Evolutionary conservation across 2,888 invertebrate species (phyloP), one percentile per base, ranked within the genome.

Genomic region (Microplitis deprimator): DNA sequence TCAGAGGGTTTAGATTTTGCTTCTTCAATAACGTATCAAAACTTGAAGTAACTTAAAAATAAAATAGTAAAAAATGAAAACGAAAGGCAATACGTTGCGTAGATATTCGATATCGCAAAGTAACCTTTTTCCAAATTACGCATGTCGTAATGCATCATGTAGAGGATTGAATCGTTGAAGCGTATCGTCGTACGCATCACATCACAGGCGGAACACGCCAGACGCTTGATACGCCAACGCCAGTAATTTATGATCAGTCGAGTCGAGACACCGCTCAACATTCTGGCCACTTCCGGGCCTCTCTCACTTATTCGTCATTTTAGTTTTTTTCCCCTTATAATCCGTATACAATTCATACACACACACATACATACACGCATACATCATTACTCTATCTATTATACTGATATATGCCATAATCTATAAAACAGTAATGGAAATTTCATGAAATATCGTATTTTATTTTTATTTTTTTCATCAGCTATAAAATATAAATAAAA

Each of bases 111-210:
- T 16, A 17, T 17, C 8, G 62, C 62, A n/a, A 41, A 41, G 41
- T 29, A 70, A 59, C 20, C 60, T 59, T 59, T 70, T 69, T 16
- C 69, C 20, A 20, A 70, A 70, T 70, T 59, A 70, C n/a, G 60
- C 50, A 16, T 17, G 41, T 29, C 40, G 65, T 29, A 73, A 73
- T 73, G 73, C 41, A 72, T 62, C 72, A 73, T 73, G 17, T 29
- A 16, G 50, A 67, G 59, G 5, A 38, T 67, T 20, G 60, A 74
- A 74, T 74, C 29, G 59, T 74, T 61, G 68, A 60, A 68, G 68
- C 74, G 40, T 68, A 74, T 68, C 68, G 68, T 39, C 40, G 60
- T 61, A 74, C 68, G 67, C 74, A 74, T 74, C 68, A 59, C 59
- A 68, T 74, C 68, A 68, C 41, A 74, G 39, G 40, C 20, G 40